These are phyloP conservation scores for Phoxinus dragarum DNA, from an alignment of 2,797 vertebrate species.

Conservation along the genomic window DNA sequence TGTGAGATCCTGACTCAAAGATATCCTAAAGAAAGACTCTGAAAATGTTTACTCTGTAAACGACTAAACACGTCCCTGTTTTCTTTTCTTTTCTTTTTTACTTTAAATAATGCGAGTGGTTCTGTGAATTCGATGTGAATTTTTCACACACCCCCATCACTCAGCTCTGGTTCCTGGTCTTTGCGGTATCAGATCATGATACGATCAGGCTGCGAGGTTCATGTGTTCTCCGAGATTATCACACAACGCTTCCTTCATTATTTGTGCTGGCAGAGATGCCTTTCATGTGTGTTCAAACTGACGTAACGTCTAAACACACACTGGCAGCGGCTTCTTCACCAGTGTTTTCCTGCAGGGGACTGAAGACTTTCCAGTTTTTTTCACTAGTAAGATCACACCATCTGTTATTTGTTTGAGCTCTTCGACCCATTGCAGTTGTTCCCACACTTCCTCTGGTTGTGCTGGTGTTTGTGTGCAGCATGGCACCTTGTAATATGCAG, in stretches of 20 bases:
- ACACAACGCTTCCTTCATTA: background rate
- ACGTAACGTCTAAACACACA: background rate
- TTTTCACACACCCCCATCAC: background rate
- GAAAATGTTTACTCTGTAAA: background rate
- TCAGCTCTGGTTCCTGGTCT: background rate
- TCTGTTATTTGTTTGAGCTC: background rate
- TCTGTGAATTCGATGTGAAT: background rate
- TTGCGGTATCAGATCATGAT: background rate
- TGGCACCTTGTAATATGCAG: slow-evolving; percentile 5
- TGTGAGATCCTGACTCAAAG: background rate
- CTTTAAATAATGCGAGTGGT: background rate
- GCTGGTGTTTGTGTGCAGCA: background rate
- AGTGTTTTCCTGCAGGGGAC: background rate
- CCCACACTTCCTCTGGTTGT: background rate
- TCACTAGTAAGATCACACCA: slow-evolving; percentile 4
- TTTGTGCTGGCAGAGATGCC: background rate
- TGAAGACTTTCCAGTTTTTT: background rate
- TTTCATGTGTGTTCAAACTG: background rate
- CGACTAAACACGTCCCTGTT: background rate
- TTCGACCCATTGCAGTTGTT: background rate
- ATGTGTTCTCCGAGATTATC: background rate
- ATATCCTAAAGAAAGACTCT: background rate
- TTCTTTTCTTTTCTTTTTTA: background rate
- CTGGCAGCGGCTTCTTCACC: background rate
- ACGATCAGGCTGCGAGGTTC: background rate